These are phyloP conservation scores for Phenganax marumi DNA, from an alignment of 92 coral and sea anemone species.

Conservation along the genomic window DNA sequence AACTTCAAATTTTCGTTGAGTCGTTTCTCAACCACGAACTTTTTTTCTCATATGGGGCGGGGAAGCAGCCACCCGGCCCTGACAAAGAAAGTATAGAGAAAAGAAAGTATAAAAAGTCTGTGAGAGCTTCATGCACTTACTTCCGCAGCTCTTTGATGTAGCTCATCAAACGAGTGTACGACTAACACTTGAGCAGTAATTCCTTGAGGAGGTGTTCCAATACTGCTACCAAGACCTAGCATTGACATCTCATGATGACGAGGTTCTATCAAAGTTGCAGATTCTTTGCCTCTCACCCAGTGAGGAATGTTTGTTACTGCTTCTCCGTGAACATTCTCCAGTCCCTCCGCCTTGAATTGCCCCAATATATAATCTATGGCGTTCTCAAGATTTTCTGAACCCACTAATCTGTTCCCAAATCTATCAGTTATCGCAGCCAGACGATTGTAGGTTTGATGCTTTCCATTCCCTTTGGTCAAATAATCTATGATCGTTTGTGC, in stretches of 20 bases:
- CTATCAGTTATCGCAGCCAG: slow-evolving; percentile 82
- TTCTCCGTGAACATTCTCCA: slow-evolving; percentile 92
- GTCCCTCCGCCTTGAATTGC: slow-evolving; percentile 62
- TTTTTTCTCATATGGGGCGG: too few relatives aligned
- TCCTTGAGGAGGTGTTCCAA: slow-evolving; percentile 80
- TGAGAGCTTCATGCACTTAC: too few relatives aligned
- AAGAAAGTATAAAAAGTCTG: too few relatives aligned
- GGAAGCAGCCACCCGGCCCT: too few relatives aligned
- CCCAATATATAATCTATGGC: slow-evolving; percentile 82
- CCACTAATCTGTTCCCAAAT: slow-evolving; percentile 77
- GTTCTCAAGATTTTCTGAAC: slow-evolving; percentile 79
- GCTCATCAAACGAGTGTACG: slow-evolving; percentile 87
- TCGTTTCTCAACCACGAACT: too few relatives aligned
- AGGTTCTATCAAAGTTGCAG: slow-evolving; percentile 71
- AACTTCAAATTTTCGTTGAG: too few relatives aligned
- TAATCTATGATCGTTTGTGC: slow-evolving; percentile 69
- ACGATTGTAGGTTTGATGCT: slow-evolving; percentile 79
- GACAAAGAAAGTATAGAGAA: too few relatives aligned
- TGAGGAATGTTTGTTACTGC: slow-evolving; percentile 68
- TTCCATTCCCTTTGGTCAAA: slow-evolving; percentile 73
- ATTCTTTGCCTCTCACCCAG: slow-evolving; percentile 89
- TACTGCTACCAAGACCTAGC: too few relatives aligned
- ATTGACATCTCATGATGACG: slow-evolving; percentile 65
- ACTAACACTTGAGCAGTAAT: slow-evolving; percentile 90
- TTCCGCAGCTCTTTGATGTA: too few relatives aligned